phyloP scores from a whole-genome alignment of 2,888 invertebrate species.

The Euzetes globulus region DNA sequence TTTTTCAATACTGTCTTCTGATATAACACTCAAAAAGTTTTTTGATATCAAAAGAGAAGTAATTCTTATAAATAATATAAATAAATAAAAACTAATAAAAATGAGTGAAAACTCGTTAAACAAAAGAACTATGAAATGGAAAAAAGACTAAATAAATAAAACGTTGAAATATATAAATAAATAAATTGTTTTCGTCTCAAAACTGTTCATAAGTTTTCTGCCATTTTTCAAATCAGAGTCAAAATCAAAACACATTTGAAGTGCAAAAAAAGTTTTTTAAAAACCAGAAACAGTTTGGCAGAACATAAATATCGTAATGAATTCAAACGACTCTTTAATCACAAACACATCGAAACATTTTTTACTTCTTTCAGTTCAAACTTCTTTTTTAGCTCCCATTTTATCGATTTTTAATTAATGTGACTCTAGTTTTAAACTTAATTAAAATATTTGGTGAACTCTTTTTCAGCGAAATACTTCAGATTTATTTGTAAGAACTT shows the following conservation, averaged over 20 bases:
- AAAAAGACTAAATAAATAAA: not conserved
- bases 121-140: not conserved
- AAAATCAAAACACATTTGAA: not conserved
- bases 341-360: not conserved
- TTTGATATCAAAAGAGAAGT: too few species aligned
- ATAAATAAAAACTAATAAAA: not conserved
- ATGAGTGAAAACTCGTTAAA: not conserved
- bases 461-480: not conserved
- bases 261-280: not conserved
- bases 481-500: not conserved
- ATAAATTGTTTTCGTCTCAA: not conserved
- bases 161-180: not conserved
- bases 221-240: conserved; percentile 9
- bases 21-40: not conserved
- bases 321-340: not conserved
- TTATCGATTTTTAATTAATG: not conserved
- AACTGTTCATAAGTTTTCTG: not conserved
- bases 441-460: not conserved
- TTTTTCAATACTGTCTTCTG: not conserved
- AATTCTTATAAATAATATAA: conserved; percentile 1
- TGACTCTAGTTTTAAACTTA: not conserved
- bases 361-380: too few species aligned
- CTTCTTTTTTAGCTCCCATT: not conserved
- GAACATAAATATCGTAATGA: conserved; percentile 1
- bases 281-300: not conserved